Conservation (phyloP, 2,888 invertebrate genomes). For the Endomychus coccineus region DNA sequence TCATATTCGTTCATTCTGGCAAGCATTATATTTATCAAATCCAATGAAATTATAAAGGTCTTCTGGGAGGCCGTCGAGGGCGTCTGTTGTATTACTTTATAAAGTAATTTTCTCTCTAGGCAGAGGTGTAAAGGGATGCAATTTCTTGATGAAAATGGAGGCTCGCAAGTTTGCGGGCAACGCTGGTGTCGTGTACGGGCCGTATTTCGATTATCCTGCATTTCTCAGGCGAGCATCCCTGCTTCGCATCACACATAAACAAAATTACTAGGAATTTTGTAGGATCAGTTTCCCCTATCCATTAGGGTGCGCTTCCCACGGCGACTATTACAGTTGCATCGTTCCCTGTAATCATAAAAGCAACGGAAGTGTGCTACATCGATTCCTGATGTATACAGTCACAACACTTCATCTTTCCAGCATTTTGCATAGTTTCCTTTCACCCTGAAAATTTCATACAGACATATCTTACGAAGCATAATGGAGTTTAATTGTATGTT, state of each 20-base stretch:
- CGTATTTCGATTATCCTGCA: conserved; percentile 33
- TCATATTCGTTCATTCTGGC: too few relatives aligned
- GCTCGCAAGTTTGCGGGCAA: conserved; percentile 22
- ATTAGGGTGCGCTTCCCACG: conserved; percentile 34
- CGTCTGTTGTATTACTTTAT: conserved; percentile 14
- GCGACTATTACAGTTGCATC: conserved; percentile 33
- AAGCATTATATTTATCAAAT: conserved; percentile 15
- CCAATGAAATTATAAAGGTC: conserved; percentile 17
- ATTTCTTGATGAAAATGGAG: conserved; percentile 29
- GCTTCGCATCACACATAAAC: conserved; percentile 37
- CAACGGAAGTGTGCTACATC: conserved; percentile 31
- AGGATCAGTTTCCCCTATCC: conserved; percentile 36
- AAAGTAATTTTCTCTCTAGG: conserved; percentile 16
- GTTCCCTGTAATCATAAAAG: conserved; percentile 31
- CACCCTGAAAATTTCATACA: too few relatives aligned
- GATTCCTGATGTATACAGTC: conserved; percentile 26
- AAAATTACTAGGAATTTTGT: conserved; percentile 42
- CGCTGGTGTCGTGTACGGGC: conserved; percentile 24
- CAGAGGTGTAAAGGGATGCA: conserved; percentile 18
- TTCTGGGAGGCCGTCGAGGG: conserved; percentile 14
- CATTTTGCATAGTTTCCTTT: conserved; percentile 11
- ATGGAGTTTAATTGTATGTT: too few relatives aligned
- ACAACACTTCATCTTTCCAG: conserved; percentile 14
- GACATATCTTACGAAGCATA: too few relatives aligned
- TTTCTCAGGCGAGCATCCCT: conserved; percentile 24